These are phyloP conservation scores for Garrulus glandarius DNA, from an alignment of 2,797 vertebrate genomes.

Conservation along the genomic window DNA sequence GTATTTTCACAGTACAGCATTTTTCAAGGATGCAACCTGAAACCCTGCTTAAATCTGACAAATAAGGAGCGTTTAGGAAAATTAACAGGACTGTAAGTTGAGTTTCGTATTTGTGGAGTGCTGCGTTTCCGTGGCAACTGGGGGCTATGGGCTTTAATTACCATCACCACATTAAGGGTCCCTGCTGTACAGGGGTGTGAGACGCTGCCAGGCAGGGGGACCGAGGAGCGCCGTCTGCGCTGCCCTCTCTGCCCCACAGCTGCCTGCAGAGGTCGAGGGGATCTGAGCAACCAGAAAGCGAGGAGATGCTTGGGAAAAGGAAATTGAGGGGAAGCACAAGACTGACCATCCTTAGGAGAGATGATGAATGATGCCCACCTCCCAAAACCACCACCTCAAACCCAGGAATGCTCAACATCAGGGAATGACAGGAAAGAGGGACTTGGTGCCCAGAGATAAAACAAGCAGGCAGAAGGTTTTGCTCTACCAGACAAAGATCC, in stretches of 20 bases:
- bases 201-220: not conserved
- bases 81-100: not conserved
- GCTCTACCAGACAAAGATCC: not conserved
- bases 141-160: constrained; percentile 34
- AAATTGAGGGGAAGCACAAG: not conserved
- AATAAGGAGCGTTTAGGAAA: not conserved
- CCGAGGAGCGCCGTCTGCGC: rapidly evolving
- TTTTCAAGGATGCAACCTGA: not conserved
- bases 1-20: not conserved
- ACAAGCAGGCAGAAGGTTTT: not conserved
- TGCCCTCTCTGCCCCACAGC: not conserved
- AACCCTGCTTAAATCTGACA: not conserved
- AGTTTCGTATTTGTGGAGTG: constrained; percentile 14
- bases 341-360: not conserved
- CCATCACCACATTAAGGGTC: not conserved
- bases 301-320: not conserved
- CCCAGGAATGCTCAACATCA: not conserved
- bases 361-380: rapidly evolving
- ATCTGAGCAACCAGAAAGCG: rapidly evolving
- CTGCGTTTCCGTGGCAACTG: constrained; percentile 41
- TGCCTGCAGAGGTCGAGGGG: not conserved
- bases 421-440: not conserved
- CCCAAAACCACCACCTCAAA: not conserved
- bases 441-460: not conserved
- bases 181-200: not conserved